Evolutionary conservation across 2,888 invertebrate species (phyloP).

Genomic region (Rotaria magnacalcarata): DNA sequence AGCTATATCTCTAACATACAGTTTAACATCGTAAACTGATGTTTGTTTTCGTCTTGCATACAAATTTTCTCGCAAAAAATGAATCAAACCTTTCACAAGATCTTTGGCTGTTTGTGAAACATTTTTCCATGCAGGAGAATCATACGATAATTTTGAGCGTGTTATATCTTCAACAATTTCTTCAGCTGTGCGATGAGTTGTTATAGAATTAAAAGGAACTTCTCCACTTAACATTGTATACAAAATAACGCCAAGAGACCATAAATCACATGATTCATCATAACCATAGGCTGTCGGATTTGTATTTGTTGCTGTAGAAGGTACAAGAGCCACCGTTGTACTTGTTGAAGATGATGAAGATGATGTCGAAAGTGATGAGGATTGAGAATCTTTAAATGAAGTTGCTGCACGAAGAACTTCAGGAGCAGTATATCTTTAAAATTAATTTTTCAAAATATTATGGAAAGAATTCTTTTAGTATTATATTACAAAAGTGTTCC

Average conservation of each 20-base stretch:
- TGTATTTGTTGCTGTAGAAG: not conserved
- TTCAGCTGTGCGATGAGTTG: conserved; percentile 70
- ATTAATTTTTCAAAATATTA: not conserved
- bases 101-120: conserved; percentile 73
- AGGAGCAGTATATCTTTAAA: conserved; percentile 72
- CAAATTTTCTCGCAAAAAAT: too few species aligned
- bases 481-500: conserved; percentile 9
- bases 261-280: conserved; percentile 86
- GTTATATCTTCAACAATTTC: conserved; percentile 74
- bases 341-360: conserved; percentile 25
- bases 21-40: too few species aligned
- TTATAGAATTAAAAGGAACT: conserved; percentile 74
- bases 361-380: not conserved
- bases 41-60: too few species aligned
- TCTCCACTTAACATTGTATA: conserved; percentile 79
- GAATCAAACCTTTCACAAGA: conserved; percentile 64
- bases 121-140: conserved; percentile 69
- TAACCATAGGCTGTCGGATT: conserved; percentile 62
- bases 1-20: too few species aligned
- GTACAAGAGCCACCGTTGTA: not conserved
- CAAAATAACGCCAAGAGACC: conserved; percentile 88
- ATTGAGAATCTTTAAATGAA: conserved; percentile 33
- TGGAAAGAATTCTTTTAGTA: not conserved
- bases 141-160: conserved; percentile 73
- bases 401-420: conserved; percentile 73